These are phyloP conservation scores for Scaptomyza cyrtandrae DNA, from an alignment of 2,888 invertebrate genomes.

Conservation along the genomic window DNA sequence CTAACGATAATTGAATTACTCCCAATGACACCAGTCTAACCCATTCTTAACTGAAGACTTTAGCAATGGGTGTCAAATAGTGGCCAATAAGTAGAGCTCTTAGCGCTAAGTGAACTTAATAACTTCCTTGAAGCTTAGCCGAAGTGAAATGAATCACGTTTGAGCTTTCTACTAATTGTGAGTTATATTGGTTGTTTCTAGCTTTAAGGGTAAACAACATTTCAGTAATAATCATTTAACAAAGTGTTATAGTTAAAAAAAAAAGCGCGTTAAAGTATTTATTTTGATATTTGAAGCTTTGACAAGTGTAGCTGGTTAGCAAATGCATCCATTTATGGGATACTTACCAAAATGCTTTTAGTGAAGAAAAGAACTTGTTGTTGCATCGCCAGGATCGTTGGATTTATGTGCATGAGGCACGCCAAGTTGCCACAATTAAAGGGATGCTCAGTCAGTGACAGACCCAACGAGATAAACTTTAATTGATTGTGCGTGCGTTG, in stretches of 20 bases:
- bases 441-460: slow-evolving; percentile 48
- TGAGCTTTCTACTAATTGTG: background rate
- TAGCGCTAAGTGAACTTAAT: slow-evolving; percentile 29
- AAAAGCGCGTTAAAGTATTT: background rate
- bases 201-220: background rate
- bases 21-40: slow-evolving; percentile 31
- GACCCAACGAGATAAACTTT: slow-evolving; percentile 64
- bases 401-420: slow-evolving; percentile 73
- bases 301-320: slow-evolving; percentile 53
- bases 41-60: slow-evolving; percentile 23
- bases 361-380: slow-evolving; percentile 26
- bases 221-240: background rate
- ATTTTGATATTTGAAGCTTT: slow-evolving; percentile 23
- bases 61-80: slow-evolving; percentile 18
- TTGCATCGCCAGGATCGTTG: slow-evolving; percentile 47
- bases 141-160: background rate
- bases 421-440: slow-evolving; percentile 51
- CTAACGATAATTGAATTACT: slow-evolving; percentile 63
- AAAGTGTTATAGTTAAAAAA: background rate
- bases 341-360: slow-evolving; percentile 18
- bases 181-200: background rate
- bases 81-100: slow-evolving; percentile 28
- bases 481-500: slow-evolving; percentile 69
- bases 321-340: slow-evolving; percentile 47
- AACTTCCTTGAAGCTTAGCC: slow-evolving; percentile 4